A percentile compares a stretch with the other conserved stretches of the same genome.
Conservation (phyloP, 2,888 invertebrate species). For the Dastarcus helophoroides region DNA sequence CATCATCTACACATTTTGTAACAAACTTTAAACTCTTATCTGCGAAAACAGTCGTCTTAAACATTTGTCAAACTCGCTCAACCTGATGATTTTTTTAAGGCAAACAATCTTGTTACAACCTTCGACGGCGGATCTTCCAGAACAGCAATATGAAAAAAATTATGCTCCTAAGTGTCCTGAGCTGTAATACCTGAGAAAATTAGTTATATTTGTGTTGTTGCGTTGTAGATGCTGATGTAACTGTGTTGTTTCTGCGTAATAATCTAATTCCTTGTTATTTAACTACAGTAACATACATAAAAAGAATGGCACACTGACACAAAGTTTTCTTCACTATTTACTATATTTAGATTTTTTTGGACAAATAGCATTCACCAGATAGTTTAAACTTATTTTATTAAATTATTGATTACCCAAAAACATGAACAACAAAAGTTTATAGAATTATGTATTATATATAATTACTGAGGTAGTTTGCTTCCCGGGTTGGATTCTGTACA, state of each 20-base stretch:
- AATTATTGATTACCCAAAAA: slow-evolving; percentile 31
- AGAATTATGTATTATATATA: slow-evolving; percentile 40
- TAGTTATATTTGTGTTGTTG: slow-evolving; percentile 19
- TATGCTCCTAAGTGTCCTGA: slow-evolving; percentile 28
- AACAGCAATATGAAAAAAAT: slow-evolving; percentile 4
- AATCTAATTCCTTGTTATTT: slow-evolving; percentile 8
- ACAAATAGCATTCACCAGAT: slow-evolving; percentile 39
- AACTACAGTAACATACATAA: slow-evolving; percentile 24
- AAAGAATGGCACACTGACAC: slow-evolving; percentile 39
- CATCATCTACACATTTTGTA: slow-evolving; percentile 22
- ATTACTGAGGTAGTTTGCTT: slow-evolving; percentile 41
- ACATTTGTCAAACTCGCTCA: slow-evolving; percentile 10
- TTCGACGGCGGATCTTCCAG: slow-evolving; percentile 2
- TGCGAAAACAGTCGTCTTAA: slow-evolving; percentile 12
- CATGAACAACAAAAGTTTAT: slow-evolving; percentile 37
- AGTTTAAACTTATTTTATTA: slow-evolving; percentile 27
- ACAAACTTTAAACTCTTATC: slow-evolving; percentile 18
- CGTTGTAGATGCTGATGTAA: slow-evolving; percentile 24
- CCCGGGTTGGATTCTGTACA: slow-evolving; percentile 38
- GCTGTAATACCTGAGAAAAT: slow-evolving; percentile 38
- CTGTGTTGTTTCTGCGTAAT: slow-evolving; percentile 4
- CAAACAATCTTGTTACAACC: slow-evolving; percentile 12
- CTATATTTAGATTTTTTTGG: slow-evolving; percentile 22
- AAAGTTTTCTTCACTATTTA: slow-evolving; percentile 24
- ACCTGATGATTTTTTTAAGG: slow-evolving; percentile 12